Evolutionary conservation across 2,888 invertebrate genomes (phyloP), one percentile per base, ranked within the genome.

Genomic region (Tipula lateralis): DNA sequence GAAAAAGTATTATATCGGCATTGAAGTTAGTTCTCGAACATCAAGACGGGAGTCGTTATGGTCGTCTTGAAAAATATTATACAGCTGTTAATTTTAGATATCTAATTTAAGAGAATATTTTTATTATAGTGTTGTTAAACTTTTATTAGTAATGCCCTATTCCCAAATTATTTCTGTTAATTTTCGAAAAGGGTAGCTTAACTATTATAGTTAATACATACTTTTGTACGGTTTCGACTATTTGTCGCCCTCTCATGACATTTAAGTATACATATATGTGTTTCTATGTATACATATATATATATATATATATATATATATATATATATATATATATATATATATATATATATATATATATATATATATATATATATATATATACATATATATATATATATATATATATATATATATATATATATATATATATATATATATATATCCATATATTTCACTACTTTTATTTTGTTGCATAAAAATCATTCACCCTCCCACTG

Each of bases 1-100:
- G 24, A 66, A 66, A 24, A 66, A 66, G 24, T 66, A 66, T 66
- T 66, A 66, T 66, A 66, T 66, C 66, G 66, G 24, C 66, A 66
- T 66, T 66, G 66, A 66, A 66, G 66, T 66, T 50, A 7, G 66
- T 66, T 19, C 13, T 39, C 24, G 66, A 66, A 7, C 16, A 50
- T 50, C 66, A 66, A 66, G 66, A 66, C 66, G 66, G 66, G 66
- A 66, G 66, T 66, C 66, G 66, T 66, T 24, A 24, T 66, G 66
- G 66, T 66, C 13, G 9, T 66, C 66, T 66, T 24, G 66, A 66
- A 66, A 66, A 66, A 66, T 66, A 24, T 66, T 24, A 24, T 24
- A 66, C 66, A 66, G 66, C 66, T 66, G 66, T 66, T 66, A 66
- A 66, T 66, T 66, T 66, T 44, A 44, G 44, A 44, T 44, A 44